Conservation (phyloP, 2,797 vertebrate genomes). For the Furcifer pardalis region DNA sequence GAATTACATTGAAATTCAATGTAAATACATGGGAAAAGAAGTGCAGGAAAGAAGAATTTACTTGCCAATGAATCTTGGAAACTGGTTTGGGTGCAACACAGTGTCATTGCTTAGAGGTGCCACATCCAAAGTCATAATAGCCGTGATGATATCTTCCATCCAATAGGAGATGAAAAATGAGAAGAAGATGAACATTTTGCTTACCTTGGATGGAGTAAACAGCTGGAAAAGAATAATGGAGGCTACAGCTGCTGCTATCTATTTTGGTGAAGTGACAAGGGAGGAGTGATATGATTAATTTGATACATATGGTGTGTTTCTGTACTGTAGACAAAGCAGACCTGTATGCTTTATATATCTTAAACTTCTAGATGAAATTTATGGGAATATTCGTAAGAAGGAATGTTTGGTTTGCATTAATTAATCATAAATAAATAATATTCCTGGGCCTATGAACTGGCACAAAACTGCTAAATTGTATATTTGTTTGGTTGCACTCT, state of each 20-base stretch:
- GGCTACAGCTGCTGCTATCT: not conserved
- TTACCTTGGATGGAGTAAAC: not conserved
- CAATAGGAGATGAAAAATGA: too few relatives aligned
- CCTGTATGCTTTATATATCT: not conserved
- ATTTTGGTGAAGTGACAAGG: not conserved
- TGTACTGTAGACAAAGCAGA: not conserved
- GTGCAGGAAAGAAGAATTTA: too few relatives aligned
- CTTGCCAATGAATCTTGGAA: too few relatives aligned
- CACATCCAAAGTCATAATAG: too few relatives aligned
- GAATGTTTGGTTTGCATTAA: not conserved
- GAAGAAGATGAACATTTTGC: not conserved
- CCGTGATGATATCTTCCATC: too few relatives aligned
- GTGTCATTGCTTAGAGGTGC: too few relatives aligned
- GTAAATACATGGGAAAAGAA: too few relatives aligned
- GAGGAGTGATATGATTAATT: not conserved
- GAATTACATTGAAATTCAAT: too few relatives aligned
- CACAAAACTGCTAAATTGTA: not conserved
- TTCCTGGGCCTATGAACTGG: not conserved
- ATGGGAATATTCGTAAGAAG: not conserved
- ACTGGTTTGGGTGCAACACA: too few relatives aligned
- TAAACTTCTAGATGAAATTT: fast-evolving
- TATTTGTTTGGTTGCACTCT: not conserved
- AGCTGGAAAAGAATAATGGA: not conserved
- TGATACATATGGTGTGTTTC: conserved; percentile 6
- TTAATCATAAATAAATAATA: conserved; percentile 6